These are phyloP conservation scores for Escarpia spicata DNA, from an alignment of 2,888 invertebrate genomes.

Conservation along the genomic window DNA sequence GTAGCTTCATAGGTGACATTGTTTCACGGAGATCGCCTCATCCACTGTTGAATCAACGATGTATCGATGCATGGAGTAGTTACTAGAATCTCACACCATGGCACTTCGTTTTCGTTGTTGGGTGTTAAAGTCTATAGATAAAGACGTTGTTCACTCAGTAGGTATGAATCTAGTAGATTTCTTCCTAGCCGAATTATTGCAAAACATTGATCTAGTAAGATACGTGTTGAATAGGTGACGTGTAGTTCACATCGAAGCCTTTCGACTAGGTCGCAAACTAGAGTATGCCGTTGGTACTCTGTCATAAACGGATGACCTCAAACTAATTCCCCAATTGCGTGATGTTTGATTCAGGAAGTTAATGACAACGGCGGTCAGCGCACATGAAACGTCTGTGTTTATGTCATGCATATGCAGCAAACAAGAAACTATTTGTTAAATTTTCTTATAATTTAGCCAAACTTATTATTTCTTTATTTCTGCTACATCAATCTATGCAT, in stretches of 20 bases:
- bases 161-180: neutral
- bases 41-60: neutral
- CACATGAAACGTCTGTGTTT: neutral
- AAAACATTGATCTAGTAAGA: neutral
- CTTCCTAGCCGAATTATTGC: neutral
- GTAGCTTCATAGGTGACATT: neutral
- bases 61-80: too few relatives aligned
- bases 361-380: neutral
- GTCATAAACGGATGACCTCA: neutral
- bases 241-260: neutral
- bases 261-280: neutral
- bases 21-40: neutral
- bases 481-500: neutral
- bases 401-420: neutral
- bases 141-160: neutral
- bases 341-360: neutral
- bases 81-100: too few relatives aligned
- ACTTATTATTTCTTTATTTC: neutral
- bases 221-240: neutral
- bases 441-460: neutral
- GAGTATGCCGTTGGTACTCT: neutral
- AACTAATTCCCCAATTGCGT: neutral
- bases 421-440: neutral
- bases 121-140: neutral
- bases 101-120: neutral